Evolutionary conservation across 2,888 invertebrate species (phyloP).

Genomic region (Metalampra italica): DNA sequence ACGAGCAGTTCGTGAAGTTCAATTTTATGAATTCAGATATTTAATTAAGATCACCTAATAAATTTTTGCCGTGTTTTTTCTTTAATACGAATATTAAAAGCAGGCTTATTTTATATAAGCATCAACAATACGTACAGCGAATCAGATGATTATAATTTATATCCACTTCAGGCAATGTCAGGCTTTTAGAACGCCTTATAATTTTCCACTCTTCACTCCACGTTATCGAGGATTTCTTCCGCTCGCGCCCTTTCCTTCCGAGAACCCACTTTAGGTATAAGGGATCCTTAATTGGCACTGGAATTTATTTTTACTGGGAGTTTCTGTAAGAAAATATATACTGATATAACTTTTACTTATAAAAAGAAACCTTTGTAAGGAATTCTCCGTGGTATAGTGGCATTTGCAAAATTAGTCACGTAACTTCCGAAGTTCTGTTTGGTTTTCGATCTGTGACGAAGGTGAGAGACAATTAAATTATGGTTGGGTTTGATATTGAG

Average conservation of each 20-base stretch:
- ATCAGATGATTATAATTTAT: slow-evolving; percentile 46
- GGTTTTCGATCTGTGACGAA: slow-evolving; percentile 29
- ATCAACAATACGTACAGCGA: slow-evolving; percentile 16
- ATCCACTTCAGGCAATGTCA: slow-evolving; percentile 47
- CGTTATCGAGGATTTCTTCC: slow-evolving; percentile 71
- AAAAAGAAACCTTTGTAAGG: neutral
- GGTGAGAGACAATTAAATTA: slow-evolving; percentile 41
- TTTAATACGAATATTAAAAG: too few species aligned
- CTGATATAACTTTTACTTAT: neutral
- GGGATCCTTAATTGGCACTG: slow-evolving; percentile 68
- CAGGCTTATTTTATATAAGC: neutral
- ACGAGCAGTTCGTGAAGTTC: too few species aligned
- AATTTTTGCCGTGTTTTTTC: too few species aligned
- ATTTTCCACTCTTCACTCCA: slow-evolving; percentile 64
- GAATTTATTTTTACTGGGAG: slow-evolving; percentile 57
- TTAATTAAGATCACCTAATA: too few species aligned
- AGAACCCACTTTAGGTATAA: slow-evolving; percentile 66
- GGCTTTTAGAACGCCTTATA: slow-evolving; percentile 57
- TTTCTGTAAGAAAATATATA: slow-evolving; percentile 24
- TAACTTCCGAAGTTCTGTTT: slow-evolving; percentile 23
- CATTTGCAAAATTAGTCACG: slow-evolving; percentile 22
- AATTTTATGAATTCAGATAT: too few species aligned
- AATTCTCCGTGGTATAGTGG: neutral
- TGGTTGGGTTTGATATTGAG: slow-evolving; percentile 53
- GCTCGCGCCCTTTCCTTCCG: slow-evolving; percentile 66